Percentiles rank a stretch among this genome's conserved stretches.
These are phyloP conservation scores for Cryptocephalus moraei DNA, from an alignment of 2,888 invertebrate genomes.

Conservation along the genomic window DNA sequence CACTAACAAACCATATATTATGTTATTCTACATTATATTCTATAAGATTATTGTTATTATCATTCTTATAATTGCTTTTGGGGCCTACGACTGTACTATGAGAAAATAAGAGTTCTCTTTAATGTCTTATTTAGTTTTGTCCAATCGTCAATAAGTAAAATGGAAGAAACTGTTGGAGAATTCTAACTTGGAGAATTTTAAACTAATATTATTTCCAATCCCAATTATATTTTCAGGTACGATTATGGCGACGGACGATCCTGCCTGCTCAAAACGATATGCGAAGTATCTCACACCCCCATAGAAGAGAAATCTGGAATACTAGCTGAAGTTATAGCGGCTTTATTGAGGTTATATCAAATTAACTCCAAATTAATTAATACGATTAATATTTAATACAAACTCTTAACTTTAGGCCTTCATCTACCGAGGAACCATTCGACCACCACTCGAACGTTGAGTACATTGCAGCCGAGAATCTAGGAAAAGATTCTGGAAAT, in stretches of 20 bases:
- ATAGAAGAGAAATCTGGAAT: slow-evolving; percentile 51
- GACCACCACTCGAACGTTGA: slow-evolving; percentile 59
- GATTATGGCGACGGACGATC: slow-evolving; percentile 52
- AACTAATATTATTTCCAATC: slow-evolving; percentile 18
- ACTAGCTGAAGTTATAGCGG: slow-evolving; percentile 54
- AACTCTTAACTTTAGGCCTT: slow-evolving; percentile 45
- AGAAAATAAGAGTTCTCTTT: too few relatives aligned
- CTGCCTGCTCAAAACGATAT: slow-evolving; percentile 65
- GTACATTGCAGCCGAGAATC: slow-evolving; percentile 61
- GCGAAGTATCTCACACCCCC: slow-evolving; percentile 52
- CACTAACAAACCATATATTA: too few relatives aligned
- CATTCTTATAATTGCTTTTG: too few relatives aligned
- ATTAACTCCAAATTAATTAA: not conserved
- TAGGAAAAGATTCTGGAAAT: slow-evolving; percentile 46
- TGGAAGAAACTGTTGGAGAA: too few relatives aligned
- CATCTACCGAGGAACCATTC: slow-evolving; percentile 53
- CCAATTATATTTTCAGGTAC: slow-evolving; percentile 37
- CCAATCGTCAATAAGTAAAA: too few relatives aligned
- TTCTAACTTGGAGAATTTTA: too few relatives aligned
- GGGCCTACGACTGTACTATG: too few relatives aligned
- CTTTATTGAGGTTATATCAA: slow-evolving; percentile 52
- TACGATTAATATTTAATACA: not conserved
- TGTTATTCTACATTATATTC: too few relatives aligned
- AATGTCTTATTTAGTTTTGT: too few relatives aligned
- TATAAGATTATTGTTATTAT: too few relatives aligned